Percentiles rank a stretch among this genome's conserved stretches.
These are phyloP conservation scores for Leucozona laternaria DNA, from an alignment of 2,888 invertebrate genomes.

Conservation along the genomic window DNA sequence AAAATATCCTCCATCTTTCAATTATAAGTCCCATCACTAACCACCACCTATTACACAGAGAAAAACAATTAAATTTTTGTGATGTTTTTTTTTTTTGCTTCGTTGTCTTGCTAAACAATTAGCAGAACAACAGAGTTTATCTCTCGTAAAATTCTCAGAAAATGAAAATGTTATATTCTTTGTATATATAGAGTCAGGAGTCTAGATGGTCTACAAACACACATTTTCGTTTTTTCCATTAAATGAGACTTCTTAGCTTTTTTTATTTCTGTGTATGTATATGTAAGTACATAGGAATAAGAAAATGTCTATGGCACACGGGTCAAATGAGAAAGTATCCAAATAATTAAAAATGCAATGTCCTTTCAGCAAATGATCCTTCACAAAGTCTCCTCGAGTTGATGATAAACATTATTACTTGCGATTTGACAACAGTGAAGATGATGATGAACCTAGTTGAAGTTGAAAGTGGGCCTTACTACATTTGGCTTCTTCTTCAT, in stretches of 20 bases:
- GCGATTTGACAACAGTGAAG: conserved; percentile 67
- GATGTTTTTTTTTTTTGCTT: not conserved
- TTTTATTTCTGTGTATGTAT: not conserved
- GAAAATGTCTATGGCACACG: conserved; percentile 9
- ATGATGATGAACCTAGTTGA: conserved; percentile 28
- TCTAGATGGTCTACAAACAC: conserved; percentile 29
- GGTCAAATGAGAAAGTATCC: conserved; percentile 57
- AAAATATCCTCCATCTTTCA: not conserved
- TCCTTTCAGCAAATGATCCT: conserved; percentile 70
- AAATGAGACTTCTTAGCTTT: not conserved
- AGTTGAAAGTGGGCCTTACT: conserved; percentile 41
- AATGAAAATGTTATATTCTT: conserved; percentile 15
- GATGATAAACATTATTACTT: conserved; percentile 75
- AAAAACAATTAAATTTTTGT: conserved; percentile 47
- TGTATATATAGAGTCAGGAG: not conserved
- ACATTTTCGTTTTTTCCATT: conserved; percentile 3
- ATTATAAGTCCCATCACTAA: not conserved
- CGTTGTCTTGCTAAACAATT: conserved; percentile 55
- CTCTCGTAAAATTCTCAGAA: conserved; percentile 49
- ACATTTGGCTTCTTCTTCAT: conserved; percentile 27
- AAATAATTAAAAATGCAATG: conserved; percentile 74
- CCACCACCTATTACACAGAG: not conserved
- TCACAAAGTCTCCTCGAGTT: conserved; percentile 70
- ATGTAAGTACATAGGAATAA: not conserved
- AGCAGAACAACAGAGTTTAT: conserved; percentile 42